Conservation (phyloP, 2,113 vertebrate species). For the Bothrops jararaca region DNA sequence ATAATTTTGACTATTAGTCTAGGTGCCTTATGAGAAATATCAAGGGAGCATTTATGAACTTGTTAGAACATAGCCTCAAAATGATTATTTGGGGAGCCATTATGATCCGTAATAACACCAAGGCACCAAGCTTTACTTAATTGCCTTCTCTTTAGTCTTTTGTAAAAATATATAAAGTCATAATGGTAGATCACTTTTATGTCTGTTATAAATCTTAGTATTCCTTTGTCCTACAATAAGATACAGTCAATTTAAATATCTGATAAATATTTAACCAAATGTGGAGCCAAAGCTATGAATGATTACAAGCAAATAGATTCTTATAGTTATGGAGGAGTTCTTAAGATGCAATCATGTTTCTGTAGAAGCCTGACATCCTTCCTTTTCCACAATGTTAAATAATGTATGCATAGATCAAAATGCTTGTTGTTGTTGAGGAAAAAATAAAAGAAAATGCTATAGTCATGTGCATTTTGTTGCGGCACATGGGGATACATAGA, state of each 20-base stretch:
- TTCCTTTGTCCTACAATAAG: conserved; percentile 7
- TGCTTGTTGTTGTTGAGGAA: neutral
- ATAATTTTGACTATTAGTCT: neutral
- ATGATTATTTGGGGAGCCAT: neutral
- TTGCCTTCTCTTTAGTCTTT: rapidly evolving
- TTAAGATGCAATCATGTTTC: conserved; percentile 26
- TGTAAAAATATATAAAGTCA: neutral
- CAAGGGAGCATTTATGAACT: neutral
- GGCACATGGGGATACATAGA: conserved; percentile 15
- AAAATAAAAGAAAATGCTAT: neutral
- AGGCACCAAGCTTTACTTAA: neutral
- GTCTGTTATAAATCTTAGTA: neutral
- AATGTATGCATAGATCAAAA: conserved; percentile 47
- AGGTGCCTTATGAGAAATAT: neutral
- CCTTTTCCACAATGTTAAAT: conserved; percentile 40
- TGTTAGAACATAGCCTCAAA: neutral
- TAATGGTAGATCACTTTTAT: neutral
- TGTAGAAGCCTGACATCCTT: conserved; percentile 23
- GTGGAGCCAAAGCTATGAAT: conserved; percentile 8
- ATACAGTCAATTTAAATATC: neutral
- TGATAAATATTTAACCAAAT: conserved; percentile 15
- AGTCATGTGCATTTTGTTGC: conserved; percentile 13
- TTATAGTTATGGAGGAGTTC: neutral
- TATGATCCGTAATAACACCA: neutral
- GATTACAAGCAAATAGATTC: neutral